Evolutionary conservation across 2,113 vertebrate species (phyloP), one percentile per base, ranked within the genome.

Genomic region (Nannospalax galili): DNA sequence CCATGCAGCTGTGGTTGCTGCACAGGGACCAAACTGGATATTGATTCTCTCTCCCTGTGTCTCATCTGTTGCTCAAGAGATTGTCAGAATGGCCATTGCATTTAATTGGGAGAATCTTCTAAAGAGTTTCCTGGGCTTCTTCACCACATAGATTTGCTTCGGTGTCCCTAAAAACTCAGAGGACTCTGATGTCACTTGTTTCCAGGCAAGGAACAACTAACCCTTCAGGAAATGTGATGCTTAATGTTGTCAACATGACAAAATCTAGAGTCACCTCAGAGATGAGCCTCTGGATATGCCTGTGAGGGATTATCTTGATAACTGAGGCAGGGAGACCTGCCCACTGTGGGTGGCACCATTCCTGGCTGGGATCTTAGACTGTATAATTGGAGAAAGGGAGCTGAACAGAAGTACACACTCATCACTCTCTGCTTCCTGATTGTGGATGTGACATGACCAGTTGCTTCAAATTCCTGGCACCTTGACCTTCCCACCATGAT

Each of bases 1-100:
- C 48, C 17, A 4, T 0, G 6, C 2, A 9, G 40, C 30, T 1
- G 0, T 28, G 7, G 28, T 60, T 20, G 2, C 24, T 3, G 2
- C 48, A 37, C 42, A 24, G 1, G 3, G 10, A 37, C 7, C 40
- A 1, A 37, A 20, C 65, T 2, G 0, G 6, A 64, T 26, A 84
- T 37, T 28, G 30, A 58, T 5, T 58, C 19, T 35, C 35, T 28
- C 30, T 48, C 40, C 20, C 3, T 77, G 77, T 91, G 85, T 62
- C 52, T 52, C 11, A 70, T 73, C 60, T 12, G 8, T 35, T 30
- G 20, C 30, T 81, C 4, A 26, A 19, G 14, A n/a, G 1, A 14
- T 35, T 87, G 40, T 80, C 58, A 56, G 37, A 20, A 45, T 26
- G 62, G 12, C 65, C 48, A 67, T 72, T 64, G 58, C 14, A 14